Conservation (phyloP, 2,113 vertebrate species). For the Cricetomys ansorgei region DNA sequence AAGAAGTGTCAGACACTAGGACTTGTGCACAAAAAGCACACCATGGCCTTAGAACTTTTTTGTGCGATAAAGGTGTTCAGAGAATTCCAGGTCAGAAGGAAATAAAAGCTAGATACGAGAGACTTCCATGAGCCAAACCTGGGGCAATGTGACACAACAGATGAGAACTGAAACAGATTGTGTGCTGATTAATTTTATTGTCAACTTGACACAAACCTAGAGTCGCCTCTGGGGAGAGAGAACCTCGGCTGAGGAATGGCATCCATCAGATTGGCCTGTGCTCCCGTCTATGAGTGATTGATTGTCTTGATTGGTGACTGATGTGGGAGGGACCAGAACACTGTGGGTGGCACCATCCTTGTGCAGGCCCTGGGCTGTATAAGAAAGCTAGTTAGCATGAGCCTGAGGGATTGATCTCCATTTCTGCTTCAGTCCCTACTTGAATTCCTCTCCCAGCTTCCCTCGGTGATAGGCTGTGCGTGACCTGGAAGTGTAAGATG, state of each 20-base stretch:
- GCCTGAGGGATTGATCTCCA: not conserved
- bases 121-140: not conserved
- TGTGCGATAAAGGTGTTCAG: not conserved
- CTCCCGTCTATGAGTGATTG: not conserved
- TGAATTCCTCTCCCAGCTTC: not conserved
- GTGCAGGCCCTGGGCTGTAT: not conserved
- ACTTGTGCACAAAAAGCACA: not conserved
- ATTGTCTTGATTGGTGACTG: not conserved
- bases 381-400: not conserved
- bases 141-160: too few relatives aligned
- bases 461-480: not conserved
- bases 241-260: not conserved
- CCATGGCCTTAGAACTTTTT: not conserved
- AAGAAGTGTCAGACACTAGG: not conserved
- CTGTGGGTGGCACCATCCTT: not conserved
- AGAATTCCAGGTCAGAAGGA: not conserved
- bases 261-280: not conserved
- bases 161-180: not conserved
- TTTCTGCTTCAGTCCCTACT: not conserved
- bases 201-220: not conserved
- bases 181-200: not conserved
- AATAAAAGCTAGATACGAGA: not conserved
- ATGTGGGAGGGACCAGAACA: not conserved
- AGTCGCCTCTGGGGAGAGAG: not conserved
- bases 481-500: not conserved